A percentile compares a stretch with the other conserved stretches of the same genome.
These are phyloP conservation scores for Antigone vipio DNA, from an alignment of 2,113 vertebrate species.

Conservation along the genomic window DNA sequence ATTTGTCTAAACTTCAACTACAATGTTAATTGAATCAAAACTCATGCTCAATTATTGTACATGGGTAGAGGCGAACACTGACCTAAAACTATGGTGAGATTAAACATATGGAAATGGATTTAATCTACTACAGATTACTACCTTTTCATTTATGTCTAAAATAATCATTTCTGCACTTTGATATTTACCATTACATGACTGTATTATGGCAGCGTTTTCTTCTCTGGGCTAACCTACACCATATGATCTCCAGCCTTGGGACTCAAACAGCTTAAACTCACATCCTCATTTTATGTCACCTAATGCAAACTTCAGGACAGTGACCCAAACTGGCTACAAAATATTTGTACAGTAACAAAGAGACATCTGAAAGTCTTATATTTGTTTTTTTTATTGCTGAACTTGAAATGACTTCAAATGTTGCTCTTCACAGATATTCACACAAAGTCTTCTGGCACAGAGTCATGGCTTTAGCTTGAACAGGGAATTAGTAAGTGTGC, in stretches of 20 bases:
- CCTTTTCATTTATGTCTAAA: not conserved
- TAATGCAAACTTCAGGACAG: not conserved
- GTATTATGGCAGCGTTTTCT: not conserved
- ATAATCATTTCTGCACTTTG: not conserved
- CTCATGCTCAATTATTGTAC: not conserved
- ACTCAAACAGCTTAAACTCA: not conserved
- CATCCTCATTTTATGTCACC: not conserved
- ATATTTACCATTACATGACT: not conserved
- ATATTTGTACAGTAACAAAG: not conserved
- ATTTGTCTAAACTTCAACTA: not conserved
- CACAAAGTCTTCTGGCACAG: not conserved
- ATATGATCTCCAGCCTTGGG: not conserved
- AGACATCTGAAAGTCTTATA: not conserved
- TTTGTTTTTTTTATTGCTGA: not conserved
- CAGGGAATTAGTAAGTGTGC: rapidly evolving
- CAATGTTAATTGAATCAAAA: not conserved
- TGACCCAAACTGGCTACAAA: not conserved
- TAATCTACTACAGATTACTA: not conserved
- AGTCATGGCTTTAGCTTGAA: not conserved
- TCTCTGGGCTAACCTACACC: not conserved
- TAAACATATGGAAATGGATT: not conserved
- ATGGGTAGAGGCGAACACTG: not conserved
- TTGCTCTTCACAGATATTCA: not conserved
- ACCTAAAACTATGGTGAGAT: not conserved
- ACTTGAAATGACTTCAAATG: not conserved